Evolutionary conservation across 2,113 vertebrate genomes (phyloP).

Genomic region (Himantopus leucocephalus): DNA sequence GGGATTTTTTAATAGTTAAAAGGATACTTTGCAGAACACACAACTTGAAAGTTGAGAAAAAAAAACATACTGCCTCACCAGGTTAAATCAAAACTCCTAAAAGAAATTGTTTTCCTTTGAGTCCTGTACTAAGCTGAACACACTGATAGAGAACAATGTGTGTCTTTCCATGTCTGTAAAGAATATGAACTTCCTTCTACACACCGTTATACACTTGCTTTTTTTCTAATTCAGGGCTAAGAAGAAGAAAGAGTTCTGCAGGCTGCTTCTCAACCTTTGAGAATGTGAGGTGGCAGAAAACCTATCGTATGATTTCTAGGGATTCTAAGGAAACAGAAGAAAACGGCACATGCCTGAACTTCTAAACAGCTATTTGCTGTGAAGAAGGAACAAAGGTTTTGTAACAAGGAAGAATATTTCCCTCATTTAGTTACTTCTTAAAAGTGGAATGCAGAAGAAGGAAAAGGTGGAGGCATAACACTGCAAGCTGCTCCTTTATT

Average conservation of each 20-base stretch:
- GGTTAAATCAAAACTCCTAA: neutral
- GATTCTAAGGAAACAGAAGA: neutral
- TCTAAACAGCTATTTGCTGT: neutral
- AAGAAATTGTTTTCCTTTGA: neutral
- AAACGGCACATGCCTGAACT: neutral
- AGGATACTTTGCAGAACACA: neutral
- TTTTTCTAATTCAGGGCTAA: neutral
- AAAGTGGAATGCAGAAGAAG: neutral
- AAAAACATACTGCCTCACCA: neutral
- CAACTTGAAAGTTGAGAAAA: neutral
- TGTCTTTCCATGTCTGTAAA: neutral
- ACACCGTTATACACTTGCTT: neutral
- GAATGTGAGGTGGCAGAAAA: neutral
- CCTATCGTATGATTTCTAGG: neutral
- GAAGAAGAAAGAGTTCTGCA: neutral
- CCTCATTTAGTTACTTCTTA: neutral
- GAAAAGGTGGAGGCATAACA: neutral
- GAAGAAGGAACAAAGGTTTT: neutral
- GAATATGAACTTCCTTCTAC: neutral
- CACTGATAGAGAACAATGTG: accelerated
- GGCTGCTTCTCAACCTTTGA: neutral
- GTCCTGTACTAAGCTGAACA: neutral
- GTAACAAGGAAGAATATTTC: neutral
- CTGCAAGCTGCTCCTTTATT: neutral
- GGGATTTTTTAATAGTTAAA: neutral